Evolutionary conservation across 1,140 invertebrate genomes (phyloP), one percentile per base, ranked within the genome.

Genomic region (Carposina sasakii): DNA sequence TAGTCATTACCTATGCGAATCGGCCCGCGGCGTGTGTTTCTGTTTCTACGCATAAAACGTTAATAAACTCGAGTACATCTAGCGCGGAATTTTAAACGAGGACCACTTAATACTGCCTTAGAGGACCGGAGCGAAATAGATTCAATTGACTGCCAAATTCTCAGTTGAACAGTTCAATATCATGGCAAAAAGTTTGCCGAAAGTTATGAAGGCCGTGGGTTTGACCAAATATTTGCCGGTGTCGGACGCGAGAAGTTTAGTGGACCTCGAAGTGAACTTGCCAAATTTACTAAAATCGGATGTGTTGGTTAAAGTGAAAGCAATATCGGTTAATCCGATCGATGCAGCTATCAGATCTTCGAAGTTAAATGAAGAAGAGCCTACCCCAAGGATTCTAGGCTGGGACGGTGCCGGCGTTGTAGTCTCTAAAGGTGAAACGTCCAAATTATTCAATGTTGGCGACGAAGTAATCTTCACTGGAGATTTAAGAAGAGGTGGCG

Each of bases 151-250:
- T n/a, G n/a, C n/a, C n/a, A n/a, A n/a, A n/a, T n/a, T n/a, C n/a
- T n/a, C n/a, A n/a, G n/a, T n/a, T n/a, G n/a, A n/a, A n/a, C n/a
- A n/a, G n/a, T n/a, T n/a, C n/a, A n/a, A n/a, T n/a, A n/a, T n/a
- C n/a, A n/a, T n/a, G n/a, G n/a, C n/a, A n/a, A n/a, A n/a, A 47
- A 64, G 54, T 43, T 54, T 77, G 44, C 69, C 76, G 2, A 73
- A 63, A 56, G 64, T 53, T 12, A 82, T 82, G 78, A 67, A 61
- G 42, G 78, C 74, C 20, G 68, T 79, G 9, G 78, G 76, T 2
- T 50, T 82, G 12, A 76, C 70, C 39, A 82, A 79, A 59, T 79
- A 79, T 52, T 64, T 82, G 44, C 76, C 78, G 12, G 76, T 79
- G 30, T 37, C 61, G 4, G 67, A 82, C 40, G 30, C 55, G 9